Conservation (phyloP, 2,888 invertebrate species). For the Pammene aurita region DNA sequence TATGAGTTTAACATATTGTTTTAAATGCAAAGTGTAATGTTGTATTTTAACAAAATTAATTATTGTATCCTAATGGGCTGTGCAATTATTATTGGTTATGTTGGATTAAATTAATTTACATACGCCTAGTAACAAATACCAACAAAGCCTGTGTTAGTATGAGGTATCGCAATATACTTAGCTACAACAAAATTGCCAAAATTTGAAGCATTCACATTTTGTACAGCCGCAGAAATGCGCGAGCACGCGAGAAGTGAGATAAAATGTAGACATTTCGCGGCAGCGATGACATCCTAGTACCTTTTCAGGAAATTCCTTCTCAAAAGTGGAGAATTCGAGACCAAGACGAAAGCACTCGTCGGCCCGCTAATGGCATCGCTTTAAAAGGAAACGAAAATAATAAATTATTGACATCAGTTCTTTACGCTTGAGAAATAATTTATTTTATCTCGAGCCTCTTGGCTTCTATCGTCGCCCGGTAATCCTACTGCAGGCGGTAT, state of each 20-base stretch:
- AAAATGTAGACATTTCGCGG: slow-evolving; percentile 63
- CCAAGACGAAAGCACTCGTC: slow-evolving; percentile 65
- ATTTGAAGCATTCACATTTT: slow-evolving; percentile 60
- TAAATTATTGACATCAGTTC: slow-evolving; percentile 76
- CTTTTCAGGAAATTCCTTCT: slow-evolving; percentile 63
- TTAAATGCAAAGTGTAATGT: slow-evolving; percentile 40
- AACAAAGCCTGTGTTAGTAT: background rate
- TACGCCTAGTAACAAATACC: slow-evolving; percentile 5
- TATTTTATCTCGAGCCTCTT: slow-evolving; percentile 57
- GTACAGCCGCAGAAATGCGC: slow-evolving; percentile 33
- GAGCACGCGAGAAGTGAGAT: slow-evolving; percentile 55
- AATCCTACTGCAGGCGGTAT: slow-evolving; percentile 42
- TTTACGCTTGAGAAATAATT: slow-evolving; percentile 65
- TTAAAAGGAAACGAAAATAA: slow-evolving; percentile 77
- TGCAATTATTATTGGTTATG: background rate
- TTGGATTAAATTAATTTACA: slow-evolving; percentile 24
- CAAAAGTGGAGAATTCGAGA: slow-evolving; percentile 64
- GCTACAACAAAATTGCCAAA: slow-evolving; percentile 44
- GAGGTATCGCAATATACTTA: background rate
- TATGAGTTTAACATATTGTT: slow-evolving; percentile 36
- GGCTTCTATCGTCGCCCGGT: slow-evolving; percentile 19
- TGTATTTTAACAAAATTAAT: slow-evolving; percentile 33
- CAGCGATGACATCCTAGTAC: slow-evolving; percentile 51
- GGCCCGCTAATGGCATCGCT: slow-evolving; percentile 71
- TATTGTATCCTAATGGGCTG: slow-evolving; percentile 21